Base-by-base conservation (phyloP, 2,797 vertebrate species). In the Oreonectes daqikongensis region DNA sequence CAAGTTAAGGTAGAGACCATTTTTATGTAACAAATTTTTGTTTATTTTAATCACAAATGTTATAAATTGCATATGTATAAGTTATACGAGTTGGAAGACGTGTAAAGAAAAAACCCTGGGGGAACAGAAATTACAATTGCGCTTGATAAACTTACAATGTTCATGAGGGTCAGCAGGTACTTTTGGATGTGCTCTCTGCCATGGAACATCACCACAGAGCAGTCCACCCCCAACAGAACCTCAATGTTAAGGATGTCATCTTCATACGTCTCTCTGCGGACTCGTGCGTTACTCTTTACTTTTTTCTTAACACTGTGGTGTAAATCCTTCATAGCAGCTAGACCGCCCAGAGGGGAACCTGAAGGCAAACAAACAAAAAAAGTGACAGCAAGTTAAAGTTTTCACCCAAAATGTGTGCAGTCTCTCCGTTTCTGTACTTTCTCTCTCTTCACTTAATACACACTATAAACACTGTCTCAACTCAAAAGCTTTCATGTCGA, bases 101-200 rank as follows among this genome's bases (percentile, higher is more conserved):
- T n/a, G n/a, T n/a, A n/a, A n/a, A n/a, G n/a, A n/a, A n/a, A n/a
- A n/a, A n/a, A n/a, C n/a, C n/a, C n/a, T n/a, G n/a, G n/a, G n/a
- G n/a, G n/a, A n/a, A 44, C 38, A 42, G 18, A 10, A 46, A 22
- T 42, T 44, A 18, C 5, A n/a, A n/a, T n/a, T 3, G 17, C 4
- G 3, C 38, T 2, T 40, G 7, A 9, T 0, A 38, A 17, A 91
- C 97, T 93, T 89, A 99, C 97, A 38, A 98, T 98, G 75, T 99
- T 97, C 95, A 98, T 97, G 82, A 99, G 89, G 0, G 97, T 99
- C 79, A 99, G 92, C 38, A 99, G 93, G 84, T 98, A 99, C 78
- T 96, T 96, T 92, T 98, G 95, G 71, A 99, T 95, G 0, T 98
- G 92, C 63, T 99, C 96, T 81, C 94, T 92, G 38, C 96, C 95